Percentiles rank a stretch among this genome's conserved stretches.
These are phyloP conservation scores for Amphiura filiformis DNA, from an alignment of 35 echinoderm and acorn worm species.

Conservation along the genomic window DNA sequence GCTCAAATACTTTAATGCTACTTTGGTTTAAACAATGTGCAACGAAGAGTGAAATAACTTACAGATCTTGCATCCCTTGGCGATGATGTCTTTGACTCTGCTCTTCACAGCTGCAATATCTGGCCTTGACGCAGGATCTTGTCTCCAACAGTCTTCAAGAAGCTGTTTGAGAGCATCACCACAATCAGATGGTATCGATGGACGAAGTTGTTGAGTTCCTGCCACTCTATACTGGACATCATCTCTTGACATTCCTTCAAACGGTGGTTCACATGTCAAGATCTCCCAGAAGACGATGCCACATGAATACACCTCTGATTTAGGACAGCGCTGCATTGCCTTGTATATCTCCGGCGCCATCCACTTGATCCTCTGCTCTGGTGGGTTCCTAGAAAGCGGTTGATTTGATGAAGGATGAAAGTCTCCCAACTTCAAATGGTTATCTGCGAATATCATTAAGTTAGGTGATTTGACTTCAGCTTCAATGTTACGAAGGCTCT, in stretches of 20 bases:
- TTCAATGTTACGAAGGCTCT: neutral
- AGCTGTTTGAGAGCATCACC: neutral
- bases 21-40: too few relatives aligned
- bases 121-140: neutral
- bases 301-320: neutral
- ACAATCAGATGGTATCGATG: neutral
- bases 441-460: neutral
- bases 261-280: neutral
- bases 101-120: neutral
- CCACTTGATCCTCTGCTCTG: neutral
- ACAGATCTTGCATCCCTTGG: neutral
- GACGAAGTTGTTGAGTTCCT: neutral
- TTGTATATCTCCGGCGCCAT: neutral
- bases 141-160: neutral
- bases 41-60: too few relatives aligned
- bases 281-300: neutral
- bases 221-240: neutral
- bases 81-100: neutral
- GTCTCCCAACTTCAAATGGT: neutral
- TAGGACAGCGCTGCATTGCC: neutral
- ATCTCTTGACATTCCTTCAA: neutral
- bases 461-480: neutral
- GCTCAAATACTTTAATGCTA: too few relatives aligned
- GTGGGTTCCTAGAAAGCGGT: neutral
- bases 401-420: neutral